Evolutionary conservation across 1,140 invertebrate genomes (phyloP), one percentile per base, ranked within the genome.

Genomic region (Leptopilina boulardi): DNA sequence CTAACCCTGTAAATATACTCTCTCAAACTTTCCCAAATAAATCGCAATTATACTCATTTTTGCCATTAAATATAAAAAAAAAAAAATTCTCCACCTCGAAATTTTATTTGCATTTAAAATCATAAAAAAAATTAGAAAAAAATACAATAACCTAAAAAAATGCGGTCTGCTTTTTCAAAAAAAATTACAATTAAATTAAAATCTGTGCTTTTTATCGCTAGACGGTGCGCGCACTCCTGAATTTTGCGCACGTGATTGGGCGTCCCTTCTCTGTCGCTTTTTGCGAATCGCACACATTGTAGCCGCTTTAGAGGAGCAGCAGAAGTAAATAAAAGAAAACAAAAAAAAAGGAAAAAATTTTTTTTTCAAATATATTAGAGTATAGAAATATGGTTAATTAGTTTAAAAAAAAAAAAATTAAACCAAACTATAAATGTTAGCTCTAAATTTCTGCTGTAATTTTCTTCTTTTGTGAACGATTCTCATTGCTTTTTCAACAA

Each of bases 181-280:
- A 47, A 47, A 18, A 8, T 18, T 18, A 15, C 6, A n/a, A n/a
- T n/a, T n/a, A n/a, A n/a, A n/a, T n/a, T n/a, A n/a, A n/a, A n/a
- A n/a, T 66, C 59, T 66, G 59, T 38, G 78, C 86, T 85, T 87
- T 88, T 86, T 71, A 87, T 89, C 86, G 87, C 87, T 90, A 88
- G 87, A 90, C 86, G 84, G 84, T 84, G 83, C 85, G 82, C 83
- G 81, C 84, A 85, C 82, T 84, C 83, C 86, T 85, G 77, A 84
- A 38, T 86, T 85, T 80, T 84, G 86, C 87, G 88, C 89, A 91
- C 89, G 89, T 90, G 84, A 89, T 89, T 91, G 88, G 89, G 89
- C 89, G 89, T 91, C 89, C 89, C 88, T 90, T 91, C 87, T 90
- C 85, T 90, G 86, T 91, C 86, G 89, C 89, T 91, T 90, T 88